Percentiles rank a stretch among this genome's conserved stretches.
Evolutionary conservation across 2,113 vertebrate genomes (phyloP).

Genomic region (Triplophysa rosa): DNA sequence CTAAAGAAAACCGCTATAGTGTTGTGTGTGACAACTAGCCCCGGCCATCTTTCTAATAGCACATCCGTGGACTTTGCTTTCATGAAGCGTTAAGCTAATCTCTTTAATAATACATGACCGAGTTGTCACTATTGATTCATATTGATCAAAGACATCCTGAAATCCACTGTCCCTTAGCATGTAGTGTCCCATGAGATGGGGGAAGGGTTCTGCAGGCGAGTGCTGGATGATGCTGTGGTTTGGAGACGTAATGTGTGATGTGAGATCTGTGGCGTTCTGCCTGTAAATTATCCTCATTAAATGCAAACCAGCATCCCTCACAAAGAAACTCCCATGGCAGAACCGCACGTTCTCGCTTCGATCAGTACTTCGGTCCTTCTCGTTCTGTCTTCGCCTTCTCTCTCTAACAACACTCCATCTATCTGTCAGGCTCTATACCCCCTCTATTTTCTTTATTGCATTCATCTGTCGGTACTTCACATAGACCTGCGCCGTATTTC

Average conservation of each 20-base stretch:
- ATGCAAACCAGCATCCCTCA: slow-evolving; percentile 33
- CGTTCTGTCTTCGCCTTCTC: neutral
- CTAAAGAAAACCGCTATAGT: no score
- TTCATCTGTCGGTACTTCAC: neutral
- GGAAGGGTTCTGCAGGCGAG: neutral
- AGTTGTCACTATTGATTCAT: slow-evolving; percentile 31
- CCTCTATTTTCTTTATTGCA: slow-evolving; percentile 3
- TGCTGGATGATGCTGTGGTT: slow-evolving; percentile 1
- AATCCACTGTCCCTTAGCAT: slow-evolving; percentile 12
- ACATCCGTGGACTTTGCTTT: neutral
- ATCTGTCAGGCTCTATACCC: slow-evolving; percentile 1
- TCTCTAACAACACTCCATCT: slow-evolving; percentile 15
- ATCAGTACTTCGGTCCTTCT: neutral
- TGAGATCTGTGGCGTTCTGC: slow-evolving; percentile 22
- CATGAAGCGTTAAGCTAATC: neutral
- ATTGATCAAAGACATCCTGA: slow-evolving; percentile 33
- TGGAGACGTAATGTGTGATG: slow-evolving; percentile 21
- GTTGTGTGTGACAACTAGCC: neutral
- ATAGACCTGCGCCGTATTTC: slow-evolving; percentile 13
- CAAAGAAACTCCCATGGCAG: slow-evolving; percentile 33
- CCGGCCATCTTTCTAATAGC: neutral
- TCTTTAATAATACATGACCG: slow-evolving; percentile 20
- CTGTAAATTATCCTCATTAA: slow-evolving; percentile 52
- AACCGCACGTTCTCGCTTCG: neutral
- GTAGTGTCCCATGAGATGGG: slow-evolving; percentile 13